Conservation (phyloP, 2,113 vertebrate genomes). For the Athene cunicularia region DNA sequence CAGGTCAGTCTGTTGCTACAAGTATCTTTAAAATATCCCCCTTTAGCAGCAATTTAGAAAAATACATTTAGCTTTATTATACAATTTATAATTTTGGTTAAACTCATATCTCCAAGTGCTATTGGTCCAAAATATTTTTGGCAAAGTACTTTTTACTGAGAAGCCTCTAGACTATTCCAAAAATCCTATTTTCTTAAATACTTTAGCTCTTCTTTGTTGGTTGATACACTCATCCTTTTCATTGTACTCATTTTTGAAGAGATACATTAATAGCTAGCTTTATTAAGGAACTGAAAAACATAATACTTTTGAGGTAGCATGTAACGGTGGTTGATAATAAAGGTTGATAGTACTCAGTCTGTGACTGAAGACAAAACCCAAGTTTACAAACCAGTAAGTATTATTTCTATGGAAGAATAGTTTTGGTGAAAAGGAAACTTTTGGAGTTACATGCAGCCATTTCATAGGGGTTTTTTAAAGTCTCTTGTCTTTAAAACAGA, state of each 20-base stretch:
- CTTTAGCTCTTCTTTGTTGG: neutral
- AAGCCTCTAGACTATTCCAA: neutral
- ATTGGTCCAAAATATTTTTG: neutral
- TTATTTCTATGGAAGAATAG: neutral
- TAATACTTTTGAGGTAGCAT: neutral
- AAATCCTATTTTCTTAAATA: neutral
- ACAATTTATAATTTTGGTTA: neutral
- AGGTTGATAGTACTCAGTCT: neutral
- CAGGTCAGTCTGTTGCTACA: conserved; percentile 50
- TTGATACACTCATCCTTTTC: neutral
- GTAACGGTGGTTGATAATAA: neutral
- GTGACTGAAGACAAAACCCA: neutral
- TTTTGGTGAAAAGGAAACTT: neutral
- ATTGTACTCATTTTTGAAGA: neutral
- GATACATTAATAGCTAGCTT: neutral
- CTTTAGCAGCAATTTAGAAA: neutral
- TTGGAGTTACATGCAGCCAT: neutral
- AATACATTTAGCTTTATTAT: neutral
- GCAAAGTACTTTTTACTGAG: neutral
- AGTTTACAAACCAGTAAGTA: neutral
- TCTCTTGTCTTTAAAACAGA: neutral
- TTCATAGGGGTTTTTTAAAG: neutral
- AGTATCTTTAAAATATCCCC: neutral
- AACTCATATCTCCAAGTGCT: neutral
- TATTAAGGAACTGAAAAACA: neutral